Base-by-base conservation (phyloP, 2,888 invertebrate genomes). In the Pseudeuparius sepicola region DNA sequence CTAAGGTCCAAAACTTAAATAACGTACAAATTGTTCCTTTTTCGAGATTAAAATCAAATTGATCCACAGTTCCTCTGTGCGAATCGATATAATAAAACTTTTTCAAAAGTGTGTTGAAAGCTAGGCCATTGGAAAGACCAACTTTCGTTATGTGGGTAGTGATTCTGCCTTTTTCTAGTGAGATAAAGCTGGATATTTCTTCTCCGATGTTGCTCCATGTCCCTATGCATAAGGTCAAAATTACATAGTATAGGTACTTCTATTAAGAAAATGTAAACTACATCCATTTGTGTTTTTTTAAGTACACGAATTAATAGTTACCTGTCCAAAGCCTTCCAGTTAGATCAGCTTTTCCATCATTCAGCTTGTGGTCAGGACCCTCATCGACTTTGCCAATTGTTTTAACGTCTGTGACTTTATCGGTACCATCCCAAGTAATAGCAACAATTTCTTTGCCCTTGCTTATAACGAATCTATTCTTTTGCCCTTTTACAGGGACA, bases 301-400 rank as follows among this genome's bases (percentile, higher is more conserved):
- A n/a, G n/a, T n/a, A n/a, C n/a, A 87, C 1, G 77, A 75, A n/a
- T n/a, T 31, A 20, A 42, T 10, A n/a, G 14, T 42, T 52, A 48
- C 60, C 59, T 44, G 47, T 46, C 68, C 79, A 85, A 28, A 87
- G 65, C 36, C 82, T 64, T 9, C 86, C 86, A 3, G 61, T 58
- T 6, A 77, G 73, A 55, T 86, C 86, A 24, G 79, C 78, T 60
- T 87, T 87, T 23, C 75, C 86, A 53, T 87, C 86, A 48, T 87
- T 87, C 52, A 85, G 70, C 50, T 81, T 67, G 55, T 79, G 80
- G 4, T 49, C 60, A 2, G 55, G 45, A 18, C 61, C 44, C 25
- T 46, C 73, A 50, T 75, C 75, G 3, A 80, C 72, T 46, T 72
- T 71, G 1, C 66, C 64, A 3, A 81, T 46, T 16, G 58, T 58